These are phyloP conservation scores for Coptodon bakossiorum DNA, from an alignment of 2,113 vertebrate species.

Conservation along the genomic window DNA sequence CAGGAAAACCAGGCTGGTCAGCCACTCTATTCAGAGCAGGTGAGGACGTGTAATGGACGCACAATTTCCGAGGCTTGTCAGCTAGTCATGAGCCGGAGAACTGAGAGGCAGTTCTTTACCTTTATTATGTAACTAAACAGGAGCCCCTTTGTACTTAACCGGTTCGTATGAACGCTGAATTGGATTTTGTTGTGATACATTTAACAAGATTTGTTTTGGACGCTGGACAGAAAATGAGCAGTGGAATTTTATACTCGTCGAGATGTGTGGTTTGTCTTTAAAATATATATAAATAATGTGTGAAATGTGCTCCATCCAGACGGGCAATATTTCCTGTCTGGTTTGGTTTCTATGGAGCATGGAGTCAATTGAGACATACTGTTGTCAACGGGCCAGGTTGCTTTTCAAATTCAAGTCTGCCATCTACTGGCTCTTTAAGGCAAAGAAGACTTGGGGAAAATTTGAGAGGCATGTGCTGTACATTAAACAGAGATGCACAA, in stretches of 20 bases:
- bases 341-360: constrained; percentile 19
- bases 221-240: not conserved
- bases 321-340: constrained; percentile 16
- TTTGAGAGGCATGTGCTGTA: not conserved
- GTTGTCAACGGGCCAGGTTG: not conserved
- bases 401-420: constrained; percentile 69
- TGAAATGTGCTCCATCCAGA: constrained; percentile 6
- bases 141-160: constrained; percentile 21
- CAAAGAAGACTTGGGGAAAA: not conserved
- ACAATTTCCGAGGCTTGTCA: constrained; percentile 66
- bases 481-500: not conserved
- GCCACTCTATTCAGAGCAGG: constrained; percentile 59
- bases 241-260: not conserved
- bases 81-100: constrained; percentile 1
- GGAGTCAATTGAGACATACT: not conserved
- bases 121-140: constrained; percentile 39
- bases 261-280: not conserved
- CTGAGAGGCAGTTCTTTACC: constrained; percentile 22
- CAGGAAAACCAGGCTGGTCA: constrained; percentile 53
- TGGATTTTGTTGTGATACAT: constrained; percentile 9
- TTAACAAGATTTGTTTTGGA: constrained; percentile 14
- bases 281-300: not conserved
- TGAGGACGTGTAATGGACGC: constrained; percentile 55
- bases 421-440: constrained; percentile 65
- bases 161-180: not conserved